Evolutionary conservation across 1,140 invertebrate species (phyloP), one percentile per base, ranked within the genome.

Genomic region (Goniozus legneri): DNA sequence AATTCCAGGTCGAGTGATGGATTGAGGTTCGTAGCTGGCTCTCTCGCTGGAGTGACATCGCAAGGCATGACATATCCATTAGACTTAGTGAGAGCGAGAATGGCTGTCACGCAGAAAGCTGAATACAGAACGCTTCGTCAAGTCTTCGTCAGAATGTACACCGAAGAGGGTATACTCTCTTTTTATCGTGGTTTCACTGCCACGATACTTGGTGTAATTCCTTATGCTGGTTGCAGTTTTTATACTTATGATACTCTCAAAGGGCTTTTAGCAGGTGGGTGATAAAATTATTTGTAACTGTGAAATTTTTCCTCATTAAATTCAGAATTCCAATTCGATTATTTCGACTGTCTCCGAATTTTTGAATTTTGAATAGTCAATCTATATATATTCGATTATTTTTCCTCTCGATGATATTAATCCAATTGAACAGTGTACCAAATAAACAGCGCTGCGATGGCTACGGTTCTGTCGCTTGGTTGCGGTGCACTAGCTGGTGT

Each of bases 181-280:
- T 82, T 97, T 30, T 98, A 94, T 70, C 74, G 86, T 52, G 96
- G 96, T 0, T 95, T 92, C 68, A 78, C 84, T 22, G 91, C 95
- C 2, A 97, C 96, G 0, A 81, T 98, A 14, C 66, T 95, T 2
- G 97, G 97, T 2, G 92, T 96, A 0, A 90, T 98, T 60, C 95
- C 95, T 0, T 99, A 99, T 76, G 95, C 97, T 8, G 97, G 97
- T 8, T 89, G 88, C 36, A 95, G 93, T 32, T 99, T 99, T 76
- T 98, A 92, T 70, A 97, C 94, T 0, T 99, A 97, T 73, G 96
- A 98, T 77, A 89, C 89, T 15, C 77, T 97, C 3, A 98, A 98
- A 76, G 82, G 86, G 39, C 72, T 82, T 47, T 83, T 95, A 68
- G 76, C 79, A 66, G 87, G 92, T 94, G 74, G 77, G 68, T 69